Conservation (phyloP, 2,888 invertebrate genomes). For the Endotricha flammealis region DNA sequence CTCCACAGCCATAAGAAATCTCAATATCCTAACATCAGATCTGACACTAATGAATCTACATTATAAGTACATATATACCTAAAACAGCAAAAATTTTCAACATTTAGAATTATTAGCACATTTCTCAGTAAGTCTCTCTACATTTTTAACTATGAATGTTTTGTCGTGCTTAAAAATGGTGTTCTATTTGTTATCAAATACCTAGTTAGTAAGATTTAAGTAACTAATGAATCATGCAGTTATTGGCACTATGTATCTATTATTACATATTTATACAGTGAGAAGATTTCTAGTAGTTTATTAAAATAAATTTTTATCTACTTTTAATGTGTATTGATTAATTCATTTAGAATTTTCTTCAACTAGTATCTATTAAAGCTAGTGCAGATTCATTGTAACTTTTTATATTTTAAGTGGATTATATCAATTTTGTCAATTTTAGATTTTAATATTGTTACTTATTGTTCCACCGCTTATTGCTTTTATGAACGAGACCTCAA, state of each 20-base stretch:
- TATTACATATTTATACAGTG: too few relatives aligned
- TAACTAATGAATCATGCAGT: slow-evolving; percentile 68
- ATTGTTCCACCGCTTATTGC: slow-evolving; percentile 51
- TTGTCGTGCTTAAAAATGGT: slow-evolving; percentile 80
- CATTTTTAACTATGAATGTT: slow-evolving; percentile 79
- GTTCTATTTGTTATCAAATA: slow-evolving; percentile 80
- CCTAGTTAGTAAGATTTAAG: slow-evolving; percentile 74
- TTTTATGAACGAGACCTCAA: slow-evolving; percentile 27
- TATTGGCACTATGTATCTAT: slow-evolving; percentile 75
- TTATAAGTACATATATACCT: slow-evolving; percentile 34
- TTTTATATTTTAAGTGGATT: slow-evolving; percentile 67
- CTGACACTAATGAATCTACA: slow-evolving; percentile 65
- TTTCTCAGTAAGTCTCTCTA: slow-evolving; percentile 79
- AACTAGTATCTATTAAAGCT: slow-evolving; percentile 43
- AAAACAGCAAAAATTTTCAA: slow-evolving; percentile 59
- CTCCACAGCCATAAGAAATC: slow-evolving; percentile 47
- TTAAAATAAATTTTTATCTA: slow-evolving; percentile 33
- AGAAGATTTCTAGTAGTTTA: slow-evolving; percentile 35
- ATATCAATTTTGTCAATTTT: slow-evolving; percentile 79
- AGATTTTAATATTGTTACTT: slow-evolving; percentile 65
- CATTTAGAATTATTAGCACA: slow-evolving; percentile 78
- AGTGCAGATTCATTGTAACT: slow-evolving; percentile 46
- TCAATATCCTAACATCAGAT: slow-evolving; percentile 56
- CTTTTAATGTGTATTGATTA: slow-evolving; percentile 27
- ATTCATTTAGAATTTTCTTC: slow-evolving; percentile 41